Conservation (phyloP, 1,140 invertebrate genomes). For the Hylyphantes graminicola region DNA sequence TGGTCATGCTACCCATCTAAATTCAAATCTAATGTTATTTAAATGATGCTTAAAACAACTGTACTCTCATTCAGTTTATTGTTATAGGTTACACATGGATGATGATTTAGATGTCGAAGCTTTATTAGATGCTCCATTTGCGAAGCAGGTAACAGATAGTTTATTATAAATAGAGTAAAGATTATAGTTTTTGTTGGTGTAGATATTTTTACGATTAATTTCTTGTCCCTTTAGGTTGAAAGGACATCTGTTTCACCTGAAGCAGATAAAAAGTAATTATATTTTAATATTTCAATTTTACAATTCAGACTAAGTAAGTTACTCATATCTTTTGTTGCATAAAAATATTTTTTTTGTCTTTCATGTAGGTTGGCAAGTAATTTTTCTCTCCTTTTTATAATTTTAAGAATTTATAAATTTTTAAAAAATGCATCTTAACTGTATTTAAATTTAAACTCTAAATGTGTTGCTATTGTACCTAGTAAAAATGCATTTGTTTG, state of each 20-base stretch:
- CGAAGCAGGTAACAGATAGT: slow-evolving; percentile 29
- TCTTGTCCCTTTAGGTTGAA: slow-evolving; percentile 23
- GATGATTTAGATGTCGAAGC: slow-evolving; percentile 47
- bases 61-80: neutral
- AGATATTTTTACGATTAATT: neutral
- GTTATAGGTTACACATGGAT: slow-evolving; percentile 19
- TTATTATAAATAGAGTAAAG: too few species aligned
- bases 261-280: slow-evolving; percentile 36
- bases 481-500: too few species aligned
- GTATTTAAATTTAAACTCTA: too few species aligned
- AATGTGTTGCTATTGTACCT: too few species aligned
- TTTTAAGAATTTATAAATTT: too few species aligned
- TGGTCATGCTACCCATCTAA: too few species aligned
- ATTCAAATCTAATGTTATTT: neutral
- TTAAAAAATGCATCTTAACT: too few species aligned
- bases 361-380: too few species aligned
- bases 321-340: too few species aligned
- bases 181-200: neutral
- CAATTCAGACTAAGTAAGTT: too few species aligned
- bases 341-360: too few species aligned
- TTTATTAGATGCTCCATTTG: slow-evolving; percentile 39
- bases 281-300: neutral
- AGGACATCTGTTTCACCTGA: slow-evolving; percentile 34
- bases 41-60: neutral
- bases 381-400: too few species aligned